A percentile compares a stretch with the other conserved stretches of the same genome.
These are phyloP conservation scores for Notamacropus eugenii DNA, from an alignment of 2,797 vertebrate species.

Conservation along the genomic window DNA sequence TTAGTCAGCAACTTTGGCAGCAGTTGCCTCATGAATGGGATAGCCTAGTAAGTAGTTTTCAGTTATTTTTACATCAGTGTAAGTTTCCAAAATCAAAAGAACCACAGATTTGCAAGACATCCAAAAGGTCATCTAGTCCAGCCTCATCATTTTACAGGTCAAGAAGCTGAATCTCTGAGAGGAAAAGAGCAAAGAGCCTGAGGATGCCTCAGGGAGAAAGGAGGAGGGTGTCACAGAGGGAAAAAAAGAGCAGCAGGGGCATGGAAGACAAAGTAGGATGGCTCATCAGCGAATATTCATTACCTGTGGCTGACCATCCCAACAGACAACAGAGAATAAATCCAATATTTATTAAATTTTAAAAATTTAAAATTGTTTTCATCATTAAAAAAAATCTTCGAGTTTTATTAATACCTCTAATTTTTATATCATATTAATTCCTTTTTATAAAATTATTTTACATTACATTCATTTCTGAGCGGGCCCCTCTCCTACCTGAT, in stretches of 20 bases:
- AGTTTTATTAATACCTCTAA: not conserved
- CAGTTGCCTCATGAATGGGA: not conserved
- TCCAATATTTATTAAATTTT: not conserved
- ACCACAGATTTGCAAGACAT: not conserved
- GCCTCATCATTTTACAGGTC: not conserved
- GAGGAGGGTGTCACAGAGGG: not conserved
- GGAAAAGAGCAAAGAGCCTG: not conserved
- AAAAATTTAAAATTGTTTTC: too few species aligned
- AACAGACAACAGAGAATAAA: not conserved
- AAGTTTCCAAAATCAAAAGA: not conserved
- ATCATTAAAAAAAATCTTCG: not conserved
- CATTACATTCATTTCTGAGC: not conserved
- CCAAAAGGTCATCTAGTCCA: not conserved
- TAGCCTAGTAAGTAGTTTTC: not conserved
- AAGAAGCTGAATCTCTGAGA: not conserved
- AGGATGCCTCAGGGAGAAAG: not conserved
- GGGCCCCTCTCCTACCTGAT: not conserved
- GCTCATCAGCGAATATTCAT: not conserved
- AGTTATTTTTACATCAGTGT: not conserved
- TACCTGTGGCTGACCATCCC: not conserved
- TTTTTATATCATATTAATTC: not conserved
- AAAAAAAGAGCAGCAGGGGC: not conserved
- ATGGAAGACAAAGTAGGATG: not conserved
- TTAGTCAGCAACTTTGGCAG: not conserved
- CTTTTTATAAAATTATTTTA: too few species aligned